Percentiles rank a stretch among this genome's conserved stretches.
phyloP scores from a whole-genome alignment of 1,140 invertebrate genomes.

The Cataglyphis hispanica region DNA sequence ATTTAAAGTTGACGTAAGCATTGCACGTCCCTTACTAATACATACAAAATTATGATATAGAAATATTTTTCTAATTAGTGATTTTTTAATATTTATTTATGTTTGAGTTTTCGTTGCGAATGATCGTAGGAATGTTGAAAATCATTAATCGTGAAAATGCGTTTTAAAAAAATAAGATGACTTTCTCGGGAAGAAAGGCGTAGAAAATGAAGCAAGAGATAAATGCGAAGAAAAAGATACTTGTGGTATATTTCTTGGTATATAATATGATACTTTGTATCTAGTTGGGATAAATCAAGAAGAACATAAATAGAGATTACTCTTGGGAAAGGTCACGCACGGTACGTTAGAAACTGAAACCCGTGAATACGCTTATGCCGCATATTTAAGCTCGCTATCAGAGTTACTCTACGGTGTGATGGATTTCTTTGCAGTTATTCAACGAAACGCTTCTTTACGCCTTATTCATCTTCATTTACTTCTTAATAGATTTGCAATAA shows the following conservation, averaged over 20 bases:
- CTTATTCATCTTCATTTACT: not conserved
- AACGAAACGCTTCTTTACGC: not conserved
- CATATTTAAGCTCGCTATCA: slow-evolving; percentile 39
- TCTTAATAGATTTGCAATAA: not conserved
- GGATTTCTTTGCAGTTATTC: not conserved
- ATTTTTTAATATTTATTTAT: not conserved
- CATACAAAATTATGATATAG: not conserved
- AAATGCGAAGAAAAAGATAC: not conserved
- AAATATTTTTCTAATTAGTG: not conserved
- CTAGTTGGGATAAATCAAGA: not conserved
- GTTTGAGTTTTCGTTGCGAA: too few species aligned
- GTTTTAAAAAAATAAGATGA: not conserved
- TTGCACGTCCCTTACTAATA: not conserved
- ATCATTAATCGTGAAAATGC: too few species aligned
- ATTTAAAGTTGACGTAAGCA: not conserved
- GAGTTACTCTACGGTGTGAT: slow-evolving; percentile 20
- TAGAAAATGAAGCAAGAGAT: too few species aligned
- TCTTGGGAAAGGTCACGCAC: slow-evolving; percentile 43
- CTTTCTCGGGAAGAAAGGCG: not conserved
- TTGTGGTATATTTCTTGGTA: not conserved
- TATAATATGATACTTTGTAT: not conserved
- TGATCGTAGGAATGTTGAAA: not conserved
- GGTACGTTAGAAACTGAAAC: slow-evolving; percentile 33
- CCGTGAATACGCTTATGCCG: not conserved
- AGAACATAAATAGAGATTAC: not conserved